These are phyloP conservation scores for Harpagifer antarcticus DNA, from an alignment of 2,797 vertebrate genomes.

Conservation along the genomic window DNA sequence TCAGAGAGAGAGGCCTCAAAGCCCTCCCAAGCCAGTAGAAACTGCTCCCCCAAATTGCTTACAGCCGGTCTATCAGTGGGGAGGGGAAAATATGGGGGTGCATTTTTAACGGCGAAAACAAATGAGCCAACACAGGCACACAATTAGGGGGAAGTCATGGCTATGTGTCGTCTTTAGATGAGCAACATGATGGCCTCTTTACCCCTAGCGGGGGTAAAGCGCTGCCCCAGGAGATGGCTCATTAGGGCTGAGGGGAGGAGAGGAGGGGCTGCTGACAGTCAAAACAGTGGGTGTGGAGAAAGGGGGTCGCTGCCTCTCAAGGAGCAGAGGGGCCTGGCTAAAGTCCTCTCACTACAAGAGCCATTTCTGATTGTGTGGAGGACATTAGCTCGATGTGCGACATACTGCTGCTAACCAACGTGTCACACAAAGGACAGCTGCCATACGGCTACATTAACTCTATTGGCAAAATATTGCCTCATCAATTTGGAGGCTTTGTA, in stretches of 20 bases:
- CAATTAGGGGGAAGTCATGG: constrained; percentile 91
- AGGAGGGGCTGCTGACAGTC: constrained; percentile 81
- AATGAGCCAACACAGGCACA: constrained; percentile 89
- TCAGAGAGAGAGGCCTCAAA: constrained; percentile 76
- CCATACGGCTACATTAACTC: constrained; percentile 56
- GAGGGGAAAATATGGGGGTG: constrained; percentile 83
- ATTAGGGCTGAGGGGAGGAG: constrained; percentile 84
- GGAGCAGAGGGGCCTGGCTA: constrained; percentile 54
- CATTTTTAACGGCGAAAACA: constrained; percentile 92
- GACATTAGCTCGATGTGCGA: constrained; percentile 67
- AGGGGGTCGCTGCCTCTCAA: constrained; percentile 64
- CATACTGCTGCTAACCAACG: constrained; percentile 51
- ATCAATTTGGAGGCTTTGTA: neutral
- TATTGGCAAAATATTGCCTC: constrained; percentile 30
- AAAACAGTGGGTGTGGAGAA: constrained; percentile 75
- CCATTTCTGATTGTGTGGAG: constrained; percentile 48
- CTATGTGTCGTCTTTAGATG: constrained; percentile 92
- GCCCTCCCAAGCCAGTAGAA: constrained; percentile 80
- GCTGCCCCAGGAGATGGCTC: constrained; percentile 90
- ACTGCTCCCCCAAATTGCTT: constrained; percentile 84
- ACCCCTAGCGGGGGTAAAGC: constrained; percentile 87
- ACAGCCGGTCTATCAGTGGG: constrained; percentile 81
- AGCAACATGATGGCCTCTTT: constrained; percentile 95
- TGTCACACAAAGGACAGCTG: constrained; percentile 65
- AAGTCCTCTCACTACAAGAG: constrained; percentile 67